Evolutionary conservation across 2,797 vertebrate species (phyloP).

Genomic region (Dryobates pubescens): DNA sequence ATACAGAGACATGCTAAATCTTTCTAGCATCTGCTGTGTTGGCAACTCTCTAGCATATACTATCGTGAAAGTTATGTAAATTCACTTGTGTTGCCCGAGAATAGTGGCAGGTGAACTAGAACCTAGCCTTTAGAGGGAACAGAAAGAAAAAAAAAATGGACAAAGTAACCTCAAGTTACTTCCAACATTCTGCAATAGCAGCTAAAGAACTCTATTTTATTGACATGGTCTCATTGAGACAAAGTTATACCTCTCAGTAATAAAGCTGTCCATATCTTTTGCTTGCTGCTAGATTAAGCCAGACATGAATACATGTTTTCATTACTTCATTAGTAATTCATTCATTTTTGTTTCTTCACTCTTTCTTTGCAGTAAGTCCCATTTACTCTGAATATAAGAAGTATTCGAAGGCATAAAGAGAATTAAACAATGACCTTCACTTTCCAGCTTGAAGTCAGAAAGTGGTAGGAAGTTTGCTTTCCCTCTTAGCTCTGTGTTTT

Average conservation of each 20-base stretch:
- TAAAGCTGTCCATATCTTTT: background rate
- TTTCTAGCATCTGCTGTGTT: too few relatives aligned
- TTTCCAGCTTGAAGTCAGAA: background rate
- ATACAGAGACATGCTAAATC: background rate
- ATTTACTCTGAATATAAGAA: background rate
- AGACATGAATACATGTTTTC: background rate
- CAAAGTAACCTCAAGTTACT: background rate
- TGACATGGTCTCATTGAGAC: background rate
- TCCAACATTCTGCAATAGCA: background rate
- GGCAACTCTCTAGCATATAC: background rate
- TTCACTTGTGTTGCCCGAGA: background rate
- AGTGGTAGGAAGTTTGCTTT: background rate
- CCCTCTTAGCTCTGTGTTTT: background rate
- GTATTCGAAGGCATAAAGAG: background rate
- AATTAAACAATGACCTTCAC: background rate
- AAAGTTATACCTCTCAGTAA: background rate
- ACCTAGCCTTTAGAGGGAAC: accelerated
- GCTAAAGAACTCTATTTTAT: background rate
- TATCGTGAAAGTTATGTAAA: background rate
- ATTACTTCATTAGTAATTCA: background rate
- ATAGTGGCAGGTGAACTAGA: background rate
- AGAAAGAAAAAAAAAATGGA: background rate
- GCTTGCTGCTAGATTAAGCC: background rate
- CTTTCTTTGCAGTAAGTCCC: background rate
- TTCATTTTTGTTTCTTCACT: background rate